These are phyloP conservation scores for Melinaea marsaeus DNA, from an alignment of 2,888 invertebrate genomes.

Conservation along the genomic window DNA sequence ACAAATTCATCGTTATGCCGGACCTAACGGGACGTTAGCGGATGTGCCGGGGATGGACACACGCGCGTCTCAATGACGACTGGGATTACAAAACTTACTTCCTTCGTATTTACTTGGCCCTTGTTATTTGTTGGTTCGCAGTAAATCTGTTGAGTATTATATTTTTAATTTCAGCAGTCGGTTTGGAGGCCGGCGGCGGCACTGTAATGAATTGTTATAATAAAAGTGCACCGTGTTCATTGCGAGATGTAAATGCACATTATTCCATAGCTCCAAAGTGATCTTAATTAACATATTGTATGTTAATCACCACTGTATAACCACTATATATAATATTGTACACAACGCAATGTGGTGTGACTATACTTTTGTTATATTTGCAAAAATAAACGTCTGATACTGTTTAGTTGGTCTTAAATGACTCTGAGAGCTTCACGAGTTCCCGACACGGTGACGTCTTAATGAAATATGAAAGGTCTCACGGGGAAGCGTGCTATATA, in stretches of 20 bases:
- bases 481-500: conserved; percentile 8
- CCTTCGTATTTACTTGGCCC: conserved; percentile 7
- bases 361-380: too few relatives aligned
- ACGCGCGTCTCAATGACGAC: conserved; percentile 12
- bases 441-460: not conserved
- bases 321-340: too few relatives aligned
- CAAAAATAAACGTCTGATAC: not conserved
- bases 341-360: not conserved
- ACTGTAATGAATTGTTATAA: conserved; percentile 28
- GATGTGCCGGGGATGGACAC: conserved; percentile 15
- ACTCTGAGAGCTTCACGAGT: conserved; percentile 1
- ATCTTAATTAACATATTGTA: too few relatives aligned
- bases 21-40: too few relatives aligned
- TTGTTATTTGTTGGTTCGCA: not conserved
- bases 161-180: conserved; percentile 12
- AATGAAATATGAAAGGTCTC: conserved; percentile 11
- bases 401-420: not conserved
- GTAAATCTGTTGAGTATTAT: not conserved
- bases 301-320: too few relatives aligned
- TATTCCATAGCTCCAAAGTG: conserved; percentile 27
- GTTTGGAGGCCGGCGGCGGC: not conserved
- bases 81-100: conserved; percentile 14
- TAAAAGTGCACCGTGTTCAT: conserved; percentile 27
- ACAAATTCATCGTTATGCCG: too few relatives aligned
- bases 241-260: conserved; percentile 25